Evolutionary conservation across 2,797 vertebrate genomes (phyloP), one percentile per base, ranked within the genome.

Genomic region (Sternarchorhynchus goeldii): DNA sequence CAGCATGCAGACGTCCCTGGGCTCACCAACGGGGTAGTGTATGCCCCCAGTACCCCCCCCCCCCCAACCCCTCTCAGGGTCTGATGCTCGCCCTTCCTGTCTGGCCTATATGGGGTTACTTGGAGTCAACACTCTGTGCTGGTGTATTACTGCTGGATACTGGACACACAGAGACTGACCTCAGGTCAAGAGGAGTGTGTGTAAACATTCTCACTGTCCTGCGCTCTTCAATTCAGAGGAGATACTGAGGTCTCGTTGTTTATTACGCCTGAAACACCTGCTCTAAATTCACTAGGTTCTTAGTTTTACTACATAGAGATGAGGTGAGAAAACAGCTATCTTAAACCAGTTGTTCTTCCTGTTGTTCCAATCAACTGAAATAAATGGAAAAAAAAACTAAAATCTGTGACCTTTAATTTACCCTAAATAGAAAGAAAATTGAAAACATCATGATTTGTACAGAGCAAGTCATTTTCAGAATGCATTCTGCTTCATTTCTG

Each of bases 111-210:
- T n/a, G n/a, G 63, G 29, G 17, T 31, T 5, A 8, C 31, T 62
- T 21, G 29, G 29, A 6, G 34, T 64, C 31, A 18, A 5, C n/a
- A 5, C 62, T 6, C 25, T 17, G 29, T 4, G 4, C 31, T 12
- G 31, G 10, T 62, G 25, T 6, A 4, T 14, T 4, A 16, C 10
- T 36, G 32, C 17, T 0, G 29, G 18, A 16, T 6, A 8, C 16
- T 2, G 62, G 32, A 17, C 16, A 12, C 16, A 4, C 6, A 16
- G 59, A 14, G 17, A 34, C 14, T 34, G 31, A 64, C 31, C 60
- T 7, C 14, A 18, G 8, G 81, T 80, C 79, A 81, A 31, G 78
- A 21, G 60, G 77, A 83, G 82, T 81, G 74, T 63, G 45, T 74
- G 63, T 77, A 74, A 73, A 77, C 56, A 45, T 32, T 69, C 36